Conservation (phyloP, 2,888 invertebrate genomes). For the Odontothrips loti region DNA sequence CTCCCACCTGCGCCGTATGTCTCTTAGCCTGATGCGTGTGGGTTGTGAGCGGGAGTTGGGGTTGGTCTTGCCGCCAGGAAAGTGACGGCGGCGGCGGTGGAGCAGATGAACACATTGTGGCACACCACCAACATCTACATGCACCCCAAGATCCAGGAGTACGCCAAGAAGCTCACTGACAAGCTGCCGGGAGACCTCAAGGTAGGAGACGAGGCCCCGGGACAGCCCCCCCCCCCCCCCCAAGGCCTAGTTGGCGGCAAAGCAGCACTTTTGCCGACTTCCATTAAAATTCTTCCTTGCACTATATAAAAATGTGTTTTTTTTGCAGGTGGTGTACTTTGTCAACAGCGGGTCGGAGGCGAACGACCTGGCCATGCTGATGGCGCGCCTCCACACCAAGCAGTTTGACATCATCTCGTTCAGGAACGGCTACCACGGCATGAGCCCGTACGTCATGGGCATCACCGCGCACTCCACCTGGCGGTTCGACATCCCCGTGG, state of each 20-base stretch:
- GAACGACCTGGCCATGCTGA: slow-evolving; percentile 85
- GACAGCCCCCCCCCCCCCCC: too few relatives aligned
- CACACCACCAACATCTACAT: slow-evolving; percentile 91
- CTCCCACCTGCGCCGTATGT: too few relatives aligned
- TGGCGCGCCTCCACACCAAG: slow-evolving; percentile 82
- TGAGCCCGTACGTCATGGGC: slow-evolving; percentile 78
- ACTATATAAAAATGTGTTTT: too few relatives aligned
- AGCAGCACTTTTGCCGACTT: too few relatives aligned
- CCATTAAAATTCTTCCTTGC: too few relatives aligned
- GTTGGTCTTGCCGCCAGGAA: slow-evolving; percentile 61
- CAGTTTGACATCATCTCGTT: slow-evolving; percentile 80
- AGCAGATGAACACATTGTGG: slow-evolving; percentile 79
- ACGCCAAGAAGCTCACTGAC: slow-evolving; percentile 71
- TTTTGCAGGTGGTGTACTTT: slow-evolving; percentile 73
- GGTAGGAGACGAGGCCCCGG: too few relatives aligned
- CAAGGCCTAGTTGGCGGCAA: too few relatives aligned
- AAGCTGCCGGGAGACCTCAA: slow-evolving; percentile 84
- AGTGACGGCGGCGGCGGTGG: slow-evolving; percentile 70
- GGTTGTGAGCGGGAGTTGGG: too few relatives aligned
- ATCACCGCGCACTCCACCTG: slow-evolving; percentile 74
- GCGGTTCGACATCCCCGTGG: slow-evolving; percentile 67
- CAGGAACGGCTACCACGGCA: slow-evolving; percentile 89
- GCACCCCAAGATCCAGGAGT: slow-evolving; percentile 86
- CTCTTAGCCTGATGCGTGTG: too few relatives aligned
- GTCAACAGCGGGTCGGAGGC: slow-evolving; percentile 98